These are phyloP conservation scores for Fopius arisanus DNA, from an alignment of 1,140 invertebrate species.

Conservation along the genomic window DNA sequence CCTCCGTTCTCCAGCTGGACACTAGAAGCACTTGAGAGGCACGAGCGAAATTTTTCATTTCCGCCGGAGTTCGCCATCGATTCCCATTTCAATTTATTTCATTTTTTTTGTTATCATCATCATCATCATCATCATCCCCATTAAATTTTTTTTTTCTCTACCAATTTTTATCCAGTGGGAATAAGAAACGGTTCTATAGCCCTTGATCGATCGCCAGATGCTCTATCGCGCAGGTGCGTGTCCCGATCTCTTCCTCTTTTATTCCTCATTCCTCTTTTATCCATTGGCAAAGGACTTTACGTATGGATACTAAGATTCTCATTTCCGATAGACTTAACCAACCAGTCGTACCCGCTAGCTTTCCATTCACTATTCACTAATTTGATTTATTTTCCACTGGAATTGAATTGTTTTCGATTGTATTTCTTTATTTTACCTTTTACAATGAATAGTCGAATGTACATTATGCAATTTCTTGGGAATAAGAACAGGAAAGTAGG, in stretches of 20 bases:
- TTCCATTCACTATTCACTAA: slow-evolving; percentile 30
- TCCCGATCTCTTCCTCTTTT: neutral
- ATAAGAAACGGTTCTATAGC: slow-evolving; percentile 10
- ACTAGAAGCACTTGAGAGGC: neutral
- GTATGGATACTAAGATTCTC: slow-evolving; percentile 25
- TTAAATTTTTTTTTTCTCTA: neutral
- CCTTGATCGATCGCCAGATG: slow-evolving; percentile 33
- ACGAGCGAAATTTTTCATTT: slow-evolving; percentile 30
- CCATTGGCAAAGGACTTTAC: slow-evolving; percentile 2
- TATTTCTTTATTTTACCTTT: neutral
- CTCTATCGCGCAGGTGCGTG: slow-evolving; percentile 28
- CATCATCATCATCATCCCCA: neutral
- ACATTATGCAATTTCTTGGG: neutral
- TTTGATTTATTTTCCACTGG: slow-evolving; percentile 29
- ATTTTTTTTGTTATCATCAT: neutral
- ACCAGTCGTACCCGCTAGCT: slow-evolving; percentile 22
- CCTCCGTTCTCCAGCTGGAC: slow-evolving; percentile 9
- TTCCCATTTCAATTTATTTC: slow-evolving; percentile 1
- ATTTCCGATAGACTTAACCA: slow-evolving; percentile 36
- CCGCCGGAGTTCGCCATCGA: neutral
- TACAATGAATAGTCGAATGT: neutral
- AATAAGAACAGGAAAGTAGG: neutral
- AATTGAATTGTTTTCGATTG: slow-evolving; percentile 9
- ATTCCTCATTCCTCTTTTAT: neutral
- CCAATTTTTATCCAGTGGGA: slow-evolving; percentile 2